Percentiles rank a stretch among this genome's conserved stretches.
Conservation (phyloP, 1,140 invertebrate species). For the Hestina assimilis region DNA sequence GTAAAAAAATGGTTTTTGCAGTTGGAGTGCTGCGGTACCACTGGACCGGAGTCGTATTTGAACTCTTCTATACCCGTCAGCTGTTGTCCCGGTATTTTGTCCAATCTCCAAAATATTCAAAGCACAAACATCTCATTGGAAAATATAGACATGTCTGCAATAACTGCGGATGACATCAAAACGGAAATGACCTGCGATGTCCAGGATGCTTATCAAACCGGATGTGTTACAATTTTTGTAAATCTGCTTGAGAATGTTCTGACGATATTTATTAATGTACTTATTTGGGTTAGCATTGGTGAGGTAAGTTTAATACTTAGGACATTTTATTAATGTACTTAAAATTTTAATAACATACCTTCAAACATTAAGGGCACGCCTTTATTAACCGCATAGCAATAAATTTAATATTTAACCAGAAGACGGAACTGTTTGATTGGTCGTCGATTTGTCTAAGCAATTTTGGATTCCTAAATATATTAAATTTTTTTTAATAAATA, state of each 20-base stretch:
- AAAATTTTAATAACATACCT: no score
- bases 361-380: no score
- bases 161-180: not conserved
- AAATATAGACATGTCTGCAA: not conserved
- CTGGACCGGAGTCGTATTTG: not conserved
- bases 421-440: no score
- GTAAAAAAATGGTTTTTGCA: no score
- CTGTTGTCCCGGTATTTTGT: not conserved
- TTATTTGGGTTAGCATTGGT: not conserved
- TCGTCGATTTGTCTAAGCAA: no score
- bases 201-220: not conserved
- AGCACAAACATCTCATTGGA: not conserved
- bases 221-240: not conserved
- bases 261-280: not conserved
- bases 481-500: no score
- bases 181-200: not conserved
- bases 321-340: no score
- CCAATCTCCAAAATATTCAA: not conserved
- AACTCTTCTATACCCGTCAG: not conserved
- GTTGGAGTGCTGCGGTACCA: constrained; percentile 1
- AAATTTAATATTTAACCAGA: no score
- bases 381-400: no score
- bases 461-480: no score
- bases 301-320: not conserved
- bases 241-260: not conserved